phyloP scores from a whole-genome alignment of 2,888 invertebrate genomes.

The Sipunculus nudus region DNA sequence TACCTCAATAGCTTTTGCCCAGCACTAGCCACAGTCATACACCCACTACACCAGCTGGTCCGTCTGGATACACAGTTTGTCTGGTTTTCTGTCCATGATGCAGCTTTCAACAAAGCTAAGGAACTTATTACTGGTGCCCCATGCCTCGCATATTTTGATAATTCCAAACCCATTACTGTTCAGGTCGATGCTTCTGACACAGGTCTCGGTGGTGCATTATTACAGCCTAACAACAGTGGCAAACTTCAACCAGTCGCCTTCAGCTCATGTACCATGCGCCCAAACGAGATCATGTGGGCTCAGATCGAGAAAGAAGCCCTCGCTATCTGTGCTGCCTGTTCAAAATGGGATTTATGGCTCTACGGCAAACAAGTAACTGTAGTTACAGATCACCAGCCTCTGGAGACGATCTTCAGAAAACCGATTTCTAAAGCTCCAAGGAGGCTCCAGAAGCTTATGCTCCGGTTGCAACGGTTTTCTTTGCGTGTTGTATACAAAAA shows the following conservation, averaged over 20 bases:
- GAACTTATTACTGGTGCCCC: constrained; percentile 8
- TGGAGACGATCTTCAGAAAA: constrained; percentile 8
- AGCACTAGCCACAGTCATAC: neutral
- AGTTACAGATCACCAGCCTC: constrained; percentile 15
- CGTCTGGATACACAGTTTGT: constrained; percentile 5
- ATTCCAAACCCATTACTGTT: neutral
- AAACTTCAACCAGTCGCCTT: neutral
- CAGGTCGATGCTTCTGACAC: constrained; percentile 13
- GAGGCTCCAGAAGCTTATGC: constrained; percentile 11
- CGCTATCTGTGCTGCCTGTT: neutral
- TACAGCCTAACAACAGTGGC: neutral
- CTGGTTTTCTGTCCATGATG: constrained; percentile 9
- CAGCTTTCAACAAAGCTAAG: constrained; percentile 7
- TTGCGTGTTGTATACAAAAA: constrained; percentile 8
- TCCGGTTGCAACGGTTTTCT: constrained; percentile 7
- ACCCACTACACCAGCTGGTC: too few relatives aligned
- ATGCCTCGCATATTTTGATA: constrained; percentile 13
- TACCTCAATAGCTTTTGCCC: constrained; percentile 11
- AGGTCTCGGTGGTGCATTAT: constrained; percentile 4
- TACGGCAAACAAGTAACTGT: constrained; percentile 8
- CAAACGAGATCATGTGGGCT: neutral
- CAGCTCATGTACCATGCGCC: neutral
- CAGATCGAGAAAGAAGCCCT: constrained; percentile 9
- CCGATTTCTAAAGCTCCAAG: constrained; percentile 4
- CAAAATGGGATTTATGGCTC: constrained; percentile 11